phyloP scores from a whole-genome alignment of 2,888 invertebrate species.

The Drosophila anomalata region DNA sequence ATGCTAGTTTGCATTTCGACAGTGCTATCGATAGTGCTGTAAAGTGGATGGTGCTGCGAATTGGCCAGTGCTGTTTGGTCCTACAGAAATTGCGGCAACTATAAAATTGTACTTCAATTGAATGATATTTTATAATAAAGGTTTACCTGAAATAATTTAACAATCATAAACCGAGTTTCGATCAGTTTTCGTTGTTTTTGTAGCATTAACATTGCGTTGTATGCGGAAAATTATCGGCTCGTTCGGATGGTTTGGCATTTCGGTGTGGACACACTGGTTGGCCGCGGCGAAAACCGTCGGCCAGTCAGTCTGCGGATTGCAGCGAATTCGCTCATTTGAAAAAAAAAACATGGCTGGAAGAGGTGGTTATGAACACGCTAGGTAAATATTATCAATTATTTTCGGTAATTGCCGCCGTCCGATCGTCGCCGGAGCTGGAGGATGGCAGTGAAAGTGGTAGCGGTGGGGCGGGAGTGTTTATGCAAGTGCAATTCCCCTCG shows the following conservation, averaged over 20 bases:
- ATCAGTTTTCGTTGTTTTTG: not conserved
- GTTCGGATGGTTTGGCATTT: not conserved
- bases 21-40: not conserved
- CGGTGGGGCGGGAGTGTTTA: constrained; percentile 29
- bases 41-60: constrained; percentile 41
- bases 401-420: constrained; percentile 49
- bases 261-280: constrained; percentile 63
- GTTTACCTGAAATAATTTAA: not conserved
- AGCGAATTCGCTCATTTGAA: constrained; percentile 82
- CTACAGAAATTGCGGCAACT: not conserved
- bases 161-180: not conserved
- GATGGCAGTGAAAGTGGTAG: constrained; percentile 8
- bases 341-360: constrained; percentile 94
- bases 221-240: not conserved
- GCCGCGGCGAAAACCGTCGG: constrained; percentile 20
- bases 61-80: constrained; percentile 52
- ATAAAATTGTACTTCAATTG: not conserved
- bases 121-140: not conserved
- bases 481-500: constrained; percentile 33
- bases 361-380: constrained; percentile 93
- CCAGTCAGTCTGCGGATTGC: constrained; percentile 55
- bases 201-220: not conserved
- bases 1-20: not conserved
- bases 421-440: constrained; percentile 11
- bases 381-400: constrained; percentile 86